Percentiles rank a stretch among this genome's conserved stretches.
Conservation (phyloP, 2,113 vertebrate genomes). For the Rhabdomys dilectus region DNA sequence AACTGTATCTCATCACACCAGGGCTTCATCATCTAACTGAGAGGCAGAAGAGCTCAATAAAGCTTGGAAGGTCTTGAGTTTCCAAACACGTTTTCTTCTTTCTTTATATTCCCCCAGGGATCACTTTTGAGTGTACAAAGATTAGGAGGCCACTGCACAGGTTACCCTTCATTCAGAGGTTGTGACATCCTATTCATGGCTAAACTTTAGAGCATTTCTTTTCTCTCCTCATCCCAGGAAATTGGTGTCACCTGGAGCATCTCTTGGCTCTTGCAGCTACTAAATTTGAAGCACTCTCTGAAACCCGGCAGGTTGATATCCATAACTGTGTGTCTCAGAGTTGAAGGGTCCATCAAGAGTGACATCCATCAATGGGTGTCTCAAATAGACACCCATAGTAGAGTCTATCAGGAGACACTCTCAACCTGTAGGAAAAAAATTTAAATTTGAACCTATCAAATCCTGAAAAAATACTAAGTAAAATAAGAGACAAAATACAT, state of each 20-base stretch:
- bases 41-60: not conserved
- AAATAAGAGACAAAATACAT: not conserved
- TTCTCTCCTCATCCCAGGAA: constrained; percentile 17
- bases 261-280: not conserved
- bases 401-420: not conserved
- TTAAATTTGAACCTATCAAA: constrained; percentile 7
- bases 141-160: not conserved
- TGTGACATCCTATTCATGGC: constrained; percentile 1
- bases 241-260: not conserved
- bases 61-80: constrained; percentile 19
- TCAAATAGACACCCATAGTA: not conserved
- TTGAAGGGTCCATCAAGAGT: not conserved
- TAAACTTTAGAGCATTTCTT: not conserved
- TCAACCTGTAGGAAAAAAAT: not conserved
- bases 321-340: not conserved
- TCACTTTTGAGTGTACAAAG: constrained; percentile 39
- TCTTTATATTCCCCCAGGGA: not conserved
- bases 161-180: constrained; percentile 49
- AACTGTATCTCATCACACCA: not conserved
- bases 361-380: not conserved
- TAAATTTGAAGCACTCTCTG: not conserved
- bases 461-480: constrained; percentile 8
- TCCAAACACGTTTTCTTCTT: not conserved
- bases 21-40: not conserved
- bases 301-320: not conserved